Evolutionary conservation across 2,113 vertebrate genomes (phyloP), one percentile per base, ranked within the genome.

Genomic region (Misgurnus anguillicaudatus): DNA sequence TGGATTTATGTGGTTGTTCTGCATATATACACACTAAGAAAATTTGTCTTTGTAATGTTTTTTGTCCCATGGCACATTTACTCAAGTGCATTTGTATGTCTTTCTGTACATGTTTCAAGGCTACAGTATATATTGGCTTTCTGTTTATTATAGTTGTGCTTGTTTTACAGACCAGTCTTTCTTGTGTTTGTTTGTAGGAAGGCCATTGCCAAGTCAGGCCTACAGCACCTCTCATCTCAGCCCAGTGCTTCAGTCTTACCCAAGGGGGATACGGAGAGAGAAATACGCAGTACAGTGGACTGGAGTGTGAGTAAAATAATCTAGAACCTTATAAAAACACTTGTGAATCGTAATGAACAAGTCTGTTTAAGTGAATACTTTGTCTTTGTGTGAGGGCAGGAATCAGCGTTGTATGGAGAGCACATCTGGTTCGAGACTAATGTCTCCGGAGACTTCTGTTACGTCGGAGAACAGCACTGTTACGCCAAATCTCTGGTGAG

Each of bases 371-470:
- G 42, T 57, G 51, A 16, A n/a, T 64, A 36, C 21, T 64, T 42
- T 80, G 45, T 80, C 36, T 73, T 21, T 62, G 63, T 74, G 53
- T 60, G 67, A 66, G 60, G 58, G 47, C 80, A 99, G 97, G 97
- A 99, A 79, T 90, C 93, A 0, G 96, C 97, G 0, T 62, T 94
- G 19, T 96, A 95, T 66, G 97, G 96, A 80, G 97, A 98, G 69
- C 97, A 98, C 81, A 94, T 99, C 90, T 99, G 97, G 97, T 98
- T 96, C 65, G 97, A 99, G 91, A 95, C 95, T 10, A 97, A 90
- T 13, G 95, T 94, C 61, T 98, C 97, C 1, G 97, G 97, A 78
- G 97, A 99, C 85, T 96, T 94, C 89, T 99, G 97, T 89, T 99
- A 99, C 0, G 94, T 97, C 0, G 97, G 97, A 73, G 97, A 99